Evolutionary conservation across 2,888 invertebrate genomes (phyloP).

Genomic region (Aphodius granarius): DNA sequence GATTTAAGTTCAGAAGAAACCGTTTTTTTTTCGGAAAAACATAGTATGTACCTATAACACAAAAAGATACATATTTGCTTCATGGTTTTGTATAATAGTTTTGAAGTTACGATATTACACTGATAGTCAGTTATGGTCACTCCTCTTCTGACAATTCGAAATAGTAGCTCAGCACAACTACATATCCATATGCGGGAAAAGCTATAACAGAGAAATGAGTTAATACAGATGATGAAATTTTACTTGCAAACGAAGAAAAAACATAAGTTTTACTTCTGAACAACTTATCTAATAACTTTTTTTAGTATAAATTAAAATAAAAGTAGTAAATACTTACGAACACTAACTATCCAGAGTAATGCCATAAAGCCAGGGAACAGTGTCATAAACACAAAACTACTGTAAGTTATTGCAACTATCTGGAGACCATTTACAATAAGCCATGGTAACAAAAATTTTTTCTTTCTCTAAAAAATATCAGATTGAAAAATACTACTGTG

Average conservation of each 20-base stretch:
- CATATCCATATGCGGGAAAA: background rate
- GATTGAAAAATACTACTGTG: background rate
- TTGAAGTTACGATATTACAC: background rate
- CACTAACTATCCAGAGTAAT: background rate
- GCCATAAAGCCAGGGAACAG: background rate
- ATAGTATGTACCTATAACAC: background rate
- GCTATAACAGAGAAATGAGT: no score
- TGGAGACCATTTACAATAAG: background rate
- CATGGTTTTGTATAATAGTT: background rate
- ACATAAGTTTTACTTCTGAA: no score
- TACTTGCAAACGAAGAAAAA: no score
- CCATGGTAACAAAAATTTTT: background rate
- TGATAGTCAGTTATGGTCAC: background rate
- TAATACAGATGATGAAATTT: no score
- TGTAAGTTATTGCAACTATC: background rate
- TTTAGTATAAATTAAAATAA: no score
- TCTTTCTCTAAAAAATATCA: background rate
- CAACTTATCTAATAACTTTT: no score
- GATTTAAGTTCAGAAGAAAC: no score
- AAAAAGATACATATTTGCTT: background rate
- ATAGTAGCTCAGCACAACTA: background rate
- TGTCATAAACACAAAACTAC: background rate
- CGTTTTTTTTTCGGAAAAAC: background rate
- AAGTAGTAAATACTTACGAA: background rate
- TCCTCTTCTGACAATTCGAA: background rate